Base-by-base conservation (phyloP, 2,797 vertebrate genomes). In the Gallinago nigripennis region DNA sequence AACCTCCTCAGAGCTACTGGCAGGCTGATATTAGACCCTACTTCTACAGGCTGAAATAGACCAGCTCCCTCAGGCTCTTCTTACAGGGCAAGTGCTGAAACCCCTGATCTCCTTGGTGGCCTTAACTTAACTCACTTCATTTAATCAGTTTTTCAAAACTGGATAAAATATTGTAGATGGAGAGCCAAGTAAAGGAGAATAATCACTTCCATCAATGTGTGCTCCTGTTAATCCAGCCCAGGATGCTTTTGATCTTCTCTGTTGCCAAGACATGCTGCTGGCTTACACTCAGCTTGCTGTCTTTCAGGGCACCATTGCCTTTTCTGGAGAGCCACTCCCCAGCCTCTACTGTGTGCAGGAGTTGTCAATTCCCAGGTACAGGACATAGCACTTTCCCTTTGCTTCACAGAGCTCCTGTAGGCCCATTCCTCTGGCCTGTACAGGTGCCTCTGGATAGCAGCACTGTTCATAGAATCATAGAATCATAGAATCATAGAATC, bases 61-160 rank as follows among this genome's bases (percentile, higher is more conserved):
- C 18, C 33, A 82, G 12, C 8, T 82, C 19, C 14, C 33, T 64
- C 33, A 81, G 57, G 14, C 12, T 43, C 24, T 43, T n/a, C 41
- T 80, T 16, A 65, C 20, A 28, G 15, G n/a, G 8, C 20, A 75
- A 58, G 33, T 24, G 20, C 11, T 61, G 12, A 10, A 83, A n/a
- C 5, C 28, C 15, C n/a, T 61, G 25, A 63, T 27, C 1, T 1
- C 6, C 33, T 82, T 16, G 24, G 14, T 2, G 2, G 28, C 18
- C 28, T 13, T 35, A 30, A 28, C 14, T 3, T 6, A 61, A 50
- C 12, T 60, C 16, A 54, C 23, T 70, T 54, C 28, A 61, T 8
- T 41, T 58, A 56, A 77, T 31, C 18, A 33, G 3, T 35, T 31
- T 54, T 18, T 73, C 30, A 82, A 69, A 90, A 57, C 14, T 58